phyloP scores from a whole-genome alignment of 2,888 invertebrate species.

The Microdon myrmicae region DNA sequence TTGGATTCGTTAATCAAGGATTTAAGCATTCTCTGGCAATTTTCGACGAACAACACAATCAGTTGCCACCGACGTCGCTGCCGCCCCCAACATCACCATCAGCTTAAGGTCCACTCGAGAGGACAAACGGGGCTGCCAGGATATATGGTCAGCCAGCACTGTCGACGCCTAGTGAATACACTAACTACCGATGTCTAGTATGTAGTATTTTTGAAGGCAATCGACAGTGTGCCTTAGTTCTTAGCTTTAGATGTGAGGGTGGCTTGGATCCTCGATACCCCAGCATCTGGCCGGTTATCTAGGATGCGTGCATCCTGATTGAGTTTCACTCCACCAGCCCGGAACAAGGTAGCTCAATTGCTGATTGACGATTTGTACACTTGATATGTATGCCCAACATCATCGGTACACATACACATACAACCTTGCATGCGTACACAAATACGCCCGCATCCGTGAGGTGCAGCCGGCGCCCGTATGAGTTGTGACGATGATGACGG shows the following conservation, averaged over 20 bases:
- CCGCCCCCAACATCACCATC: neutral
- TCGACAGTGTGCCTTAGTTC: slow-evolving; percentile 35
- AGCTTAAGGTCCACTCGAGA: neutral
- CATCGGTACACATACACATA: neutral
- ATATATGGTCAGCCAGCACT: slow-evolving; percentile 36
- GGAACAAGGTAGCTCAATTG: slow-evolving; percentile 33
- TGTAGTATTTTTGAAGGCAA: slow-evolving; percentile 23
- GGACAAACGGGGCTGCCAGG: slow-evolving; percentile 3
- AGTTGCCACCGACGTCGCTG: slow-evolving; percentile 19
- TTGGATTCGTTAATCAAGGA: slow-evolving; percentile 59
- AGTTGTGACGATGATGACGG: slow-evolving; percentile 51
- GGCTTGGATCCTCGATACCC: too few species aligned
- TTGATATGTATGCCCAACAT: slow-evolving; percentile 7
- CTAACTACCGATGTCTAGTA: slow-evolving; percentile 15
- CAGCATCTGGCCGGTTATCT: slow-evolving; percentile 27
- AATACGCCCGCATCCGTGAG: too few species aligned
- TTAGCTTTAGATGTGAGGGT: slow-evolving; percentile 6
- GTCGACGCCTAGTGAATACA: slow-evolving; percentile 23
- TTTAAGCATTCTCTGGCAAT: slow-evolving; percentile 58
- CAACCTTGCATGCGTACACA: too few species aligned
- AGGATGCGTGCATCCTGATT: slow-evolving; percentile 36
- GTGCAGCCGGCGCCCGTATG: slow-evolving; percentile 21
- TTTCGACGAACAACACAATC: slow-evolving; percentile 54
- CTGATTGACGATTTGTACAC: slow-evolving; percentile 43
- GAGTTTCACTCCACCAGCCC: slow-evolving; percentile 46